Evolutionary conservation across 2,113 vertebrate species (phyloP), one percentile per base, ranked within the genome.

Genomic region (Bubo scandiacus): DNA sequence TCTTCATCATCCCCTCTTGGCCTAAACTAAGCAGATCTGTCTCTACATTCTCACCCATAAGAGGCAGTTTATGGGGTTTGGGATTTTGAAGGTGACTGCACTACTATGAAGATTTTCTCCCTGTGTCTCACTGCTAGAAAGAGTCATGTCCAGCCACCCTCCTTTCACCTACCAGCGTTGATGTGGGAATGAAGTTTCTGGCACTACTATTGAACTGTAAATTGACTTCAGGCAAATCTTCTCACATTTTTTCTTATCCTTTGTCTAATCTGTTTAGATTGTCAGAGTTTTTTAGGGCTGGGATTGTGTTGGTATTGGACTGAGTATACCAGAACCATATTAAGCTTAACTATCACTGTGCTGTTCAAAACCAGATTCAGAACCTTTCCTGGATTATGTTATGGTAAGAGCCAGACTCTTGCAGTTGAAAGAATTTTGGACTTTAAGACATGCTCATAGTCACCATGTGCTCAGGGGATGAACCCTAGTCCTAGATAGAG

Each of bases 211-310:
- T 61, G 61, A 88, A 84, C 65, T 79, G 61, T 32, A 93, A 92
- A 92, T 96, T 92, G 59, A 86, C 59, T 92, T 91, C 81, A 88
- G 68, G 52, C 49, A 84, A 81, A 67, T 89, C 12, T 80, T 92
- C 51, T 89, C 88, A 92, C 57, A 59, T 54, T 92, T 92, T 92
- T 94, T 81, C 61, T 52, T 84, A 81, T 36, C 19, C 43, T 81
- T 91, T 84, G 43, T 93, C 43, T 81, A 75, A 63, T 81, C 68
- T 59, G 11, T 88, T 90, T 55, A 55, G 38, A 79, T 63, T 90
- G 47, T 74, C 40, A 63, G 71, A 80, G 20, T 8, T 81, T 92
- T 86, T 88, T 68, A 59, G 34, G 27, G 19, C 43, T 75, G 17
- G 17, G 43, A 49, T 20, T 74, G 22, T 82, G 68, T 55, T n/a